Conservation (phyloP, 1,140 invertebrate species). For the Drosophila bipectinata region DNA sequence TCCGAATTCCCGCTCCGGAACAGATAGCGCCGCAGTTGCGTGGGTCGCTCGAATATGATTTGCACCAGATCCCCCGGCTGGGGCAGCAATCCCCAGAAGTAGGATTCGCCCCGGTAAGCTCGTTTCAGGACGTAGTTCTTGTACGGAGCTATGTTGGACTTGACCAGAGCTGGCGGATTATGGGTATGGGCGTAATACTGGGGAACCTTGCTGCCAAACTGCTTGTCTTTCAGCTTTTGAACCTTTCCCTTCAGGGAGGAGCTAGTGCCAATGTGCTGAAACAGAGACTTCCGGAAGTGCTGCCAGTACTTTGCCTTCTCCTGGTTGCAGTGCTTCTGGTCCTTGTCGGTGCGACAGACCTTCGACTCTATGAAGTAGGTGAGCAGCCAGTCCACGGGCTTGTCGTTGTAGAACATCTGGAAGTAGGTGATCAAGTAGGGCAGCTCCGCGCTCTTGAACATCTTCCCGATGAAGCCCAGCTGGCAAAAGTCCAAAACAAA, state of each 20-base stretch:
- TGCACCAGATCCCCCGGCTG: slow-evolving; percentile 92
- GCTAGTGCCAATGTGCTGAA: slow-evolving; percentile 98
- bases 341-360: slow-evolving; percentile 94
- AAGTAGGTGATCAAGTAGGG: slow-evolving; percentile 96
- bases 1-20: slow-evolving; percentile 97
- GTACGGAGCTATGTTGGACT: slow-evolving; percentile 92
- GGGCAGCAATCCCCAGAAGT: slow-evolving; percentile 96
- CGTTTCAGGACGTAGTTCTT: slow-evolving; percentile 91
- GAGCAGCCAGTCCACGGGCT: slow-evolving; percentile 98
- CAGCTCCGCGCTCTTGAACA: slow-evolving; percentile 95
- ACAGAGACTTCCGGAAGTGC: slow-evolving; percentile 95
- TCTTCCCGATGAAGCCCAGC: slow-evolving; percentile 96
- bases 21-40: slow-evolving; percentile 90
- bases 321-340: slow-evolving; percentile 94
- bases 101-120: slow-evolving; percentile 95
- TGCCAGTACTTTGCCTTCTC: slow-evolving; percentile 92
- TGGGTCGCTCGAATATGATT: slow-evolving; percentile 92
- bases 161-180: slow-evolving; percentile 90
- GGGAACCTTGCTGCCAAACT: slow-evolving; percentile 93
- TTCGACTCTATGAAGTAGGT: slow-evolving; percentile 96
- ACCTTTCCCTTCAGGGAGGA: slow-evolving; percentile 98
- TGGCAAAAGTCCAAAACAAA: slow-evolving; percentile 97
- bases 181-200: slow-evolving; percentile 93
- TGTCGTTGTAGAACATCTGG: slow-evolving; percentile 94
- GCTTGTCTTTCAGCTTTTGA: slow-evolving; percentile 97